Base-by-base conservation (phyloP, 2,888 invertebrate genomes). In the Fissipunctia ypsillon region DNA sequence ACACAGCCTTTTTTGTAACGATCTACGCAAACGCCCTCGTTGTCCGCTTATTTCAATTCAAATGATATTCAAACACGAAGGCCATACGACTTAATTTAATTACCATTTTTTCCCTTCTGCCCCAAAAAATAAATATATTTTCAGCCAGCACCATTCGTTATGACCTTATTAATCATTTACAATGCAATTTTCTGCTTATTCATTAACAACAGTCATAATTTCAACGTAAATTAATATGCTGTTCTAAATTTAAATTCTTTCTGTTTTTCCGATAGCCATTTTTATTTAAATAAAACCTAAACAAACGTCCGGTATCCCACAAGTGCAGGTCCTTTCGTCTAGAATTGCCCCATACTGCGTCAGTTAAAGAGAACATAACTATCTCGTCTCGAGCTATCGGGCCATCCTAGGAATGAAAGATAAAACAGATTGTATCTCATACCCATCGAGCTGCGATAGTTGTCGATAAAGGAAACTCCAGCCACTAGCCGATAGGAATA, bases 21-120 rank as follows among this genome's bases (percentile, higher is more conserved):
- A 45, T 73, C 52, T n/a, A 38, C 12, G 2, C 56, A 52, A 83
- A 52, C 45, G 45, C 22, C 50, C 57, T 35, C 52, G 22, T 54
- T 43, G 78, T 63, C 28, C 22, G 41, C 69, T 70, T 67, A 79
- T 79, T 83, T 66, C 65, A 64, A 83, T 84, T 80, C 54, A 71
- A 84, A 80, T 76, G 48, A 80, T 80, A 84, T 82, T 84, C 63
- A 84, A 82, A 84, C 76, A 67, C 67, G 76, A 80, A 76, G 71
- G 81, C 68, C 64, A 50, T 75, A 65, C 45, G 84, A 67, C 70
- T 75, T 80, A 73, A 84, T 76, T 72, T 56, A 72, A 84, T 82
- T 80, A 80, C 76, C 84, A 80, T 80, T 72, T 84, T 84, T 81
- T 69, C 67, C 60, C 65, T 65, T 14, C 59, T 5, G 25, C 28